These are phyloP conservation scores for Heliconius eleuchia DNA, from an alignment of 1,140 invertebrate species.

Conservation along the genomic window DNA sequence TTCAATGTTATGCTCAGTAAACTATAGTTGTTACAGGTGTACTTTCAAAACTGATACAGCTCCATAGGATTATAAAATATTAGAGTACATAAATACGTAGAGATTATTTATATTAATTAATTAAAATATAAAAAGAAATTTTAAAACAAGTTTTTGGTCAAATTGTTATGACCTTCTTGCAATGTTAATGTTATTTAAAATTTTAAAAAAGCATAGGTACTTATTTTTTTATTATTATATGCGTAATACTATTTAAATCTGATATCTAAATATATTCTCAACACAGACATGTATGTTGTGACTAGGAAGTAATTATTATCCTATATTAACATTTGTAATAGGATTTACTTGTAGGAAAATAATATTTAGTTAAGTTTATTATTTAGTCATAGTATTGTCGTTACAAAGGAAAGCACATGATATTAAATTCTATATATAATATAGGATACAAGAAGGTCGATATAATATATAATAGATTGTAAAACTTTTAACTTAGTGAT, in stretches of 20 bases:
- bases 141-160: neutral
- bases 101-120: neutral
- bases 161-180: neutral
- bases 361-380: conserved; percentile 29
- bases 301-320: conserved; percentile 43
- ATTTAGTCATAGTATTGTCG: conserved; percentile 16
- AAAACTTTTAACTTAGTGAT: neutral
- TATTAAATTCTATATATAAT: neutral
- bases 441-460: neutral
- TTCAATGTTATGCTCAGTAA: too few relatives aligned
- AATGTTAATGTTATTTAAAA: neutral
- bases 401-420: neutral
- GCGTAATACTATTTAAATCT: neutral
- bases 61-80: conserved; percentile 9
- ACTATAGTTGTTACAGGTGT: too few relatives aligned
- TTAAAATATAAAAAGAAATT: neutral
- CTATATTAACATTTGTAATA: conserved; percentile 33
- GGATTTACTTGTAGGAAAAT: conserved; percentile 27
- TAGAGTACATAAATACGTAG: neutral
- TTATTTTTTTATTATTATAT: neutral
- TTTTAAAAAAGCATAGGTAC: neutral
- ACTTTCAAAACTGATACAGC: neutral
- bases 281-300: conserved; percentile 34
- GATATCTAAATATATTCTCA: neutral
- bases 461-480: neutral